Conservation (phyloP, 2,888 invertebrate genomes). For the Gymnosoma rotundatum region DNA sequence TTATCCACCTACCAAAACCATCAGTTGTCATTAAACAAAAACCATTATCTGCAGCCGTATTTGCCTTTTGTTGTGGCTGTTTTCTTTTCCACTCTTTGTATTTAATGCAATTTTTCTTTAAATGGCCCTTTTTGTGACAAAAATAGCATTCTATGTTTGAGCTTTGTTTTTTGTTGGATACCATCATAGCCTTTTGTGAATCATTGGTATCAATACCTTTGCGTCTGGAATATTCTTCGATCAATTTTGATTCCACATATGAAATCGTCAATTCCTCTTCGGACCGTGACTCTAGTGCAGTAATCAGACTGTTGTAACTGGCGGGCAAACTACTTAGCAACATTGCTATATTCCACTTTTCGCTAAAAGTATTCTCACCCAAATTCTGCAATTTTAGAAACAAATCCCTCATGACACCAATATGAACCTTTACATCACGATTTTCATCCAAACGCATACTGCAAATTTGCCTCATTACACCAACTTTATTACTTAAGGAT, state of each 20-base stretch:
- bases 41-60: constrained; percentile 14
- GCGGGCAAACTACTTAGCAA: constrained; percentile 24
- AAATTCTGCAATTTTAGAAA: constrained; percentile 15
- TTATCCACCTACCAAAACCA: constrained; percentile 7
- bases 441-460: neutral
- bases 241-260: constrained; percentile 44
- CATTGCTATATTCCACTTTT: constrained; percentile 39
- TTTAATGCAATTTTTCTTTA: constrained; percentile 13
- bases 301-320: constrained; percentile 35
- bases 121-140: constrained; percentile 21
- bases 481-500: neutral
- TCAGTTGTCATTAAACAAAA: constrained; percentile 23
- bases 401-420: neutral
- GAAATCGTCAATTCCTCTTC: constrained; percentile 23
- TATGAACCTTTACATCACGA: no score
- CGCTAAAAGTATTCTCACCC: constrained; percentile 1
- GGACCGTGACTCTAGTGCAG: constrained; percentile 15
- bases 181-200: constrained; percentile 26
- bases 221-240: constrained; percentile 24
- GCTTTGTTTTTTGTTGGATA: neutral
- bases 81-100: constrained; percentile 36
- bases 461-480: neutral
- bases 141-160: constrained; percentile 20
- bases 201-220: neutral
- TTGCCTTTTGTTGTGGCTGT: constrained; percentile 31